Evolutionary conservation across 2,888 invertebrate species (phyloP), one percentile per base, ranked within the genome.

Genomic region (Drosophila anceps): DNA sequence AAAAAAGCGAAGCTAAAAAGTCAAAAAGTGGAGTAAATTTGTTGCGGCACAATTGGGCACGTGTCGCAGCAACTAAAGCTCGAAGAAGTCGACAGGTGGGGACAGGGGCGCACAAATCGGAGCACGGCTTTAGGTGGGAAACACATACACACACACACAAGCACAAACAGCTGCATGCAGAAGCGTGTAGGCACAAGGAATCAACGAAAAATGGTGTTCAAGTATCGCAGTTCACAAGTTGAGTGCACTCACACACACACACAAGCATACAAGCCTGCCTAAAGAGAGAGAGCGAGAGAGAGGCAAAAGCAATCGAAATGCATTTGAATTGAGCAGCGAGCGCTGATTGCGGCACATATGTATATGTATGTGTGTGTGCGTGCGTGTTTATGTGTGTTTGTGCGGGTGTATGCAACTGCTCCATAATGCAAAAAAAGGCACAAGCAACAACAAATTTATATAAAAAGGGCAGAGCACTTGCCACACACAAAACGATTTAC

Each of bases 401-500:
- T 59, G 66, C 57, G 53, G 63, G 68, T 64, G 69, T 78, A 41
- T 41, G 74, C 69, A 51, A 69, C 66, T 73, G 69, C 55, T 59
- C 53, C 33, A 69, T 72, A 80, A 72, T 68, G 69, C 70, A 80
- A 75, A 80, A 71, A 75, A 82, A 74, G 71, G 62, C 69, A 80
- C 54, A 70, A 48, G 43, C 64, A n/a, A 72, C 66, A 69, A 75
- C 13, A 43, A 54, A 35, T 29, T 7, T 54, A 37, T 53, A 43
- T 35, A 76, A 78, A 79, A 79, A 73, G 77, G 81, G 81, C 77
- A 75, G 81, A 79, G 48, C 76, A 81, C 84, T 81, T 76, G 73
- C 88, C 88, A 79, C 84, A 84, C 81, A 84, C 81, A 84, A 81
- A 84, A 84, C 88, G 86, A 83, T 84, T 84, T 88, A 76, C 84